phyloP scores from a whole-genome alignment of 2,113 vertebrate species.

The Ramphastos sulfuratus region DNA sequence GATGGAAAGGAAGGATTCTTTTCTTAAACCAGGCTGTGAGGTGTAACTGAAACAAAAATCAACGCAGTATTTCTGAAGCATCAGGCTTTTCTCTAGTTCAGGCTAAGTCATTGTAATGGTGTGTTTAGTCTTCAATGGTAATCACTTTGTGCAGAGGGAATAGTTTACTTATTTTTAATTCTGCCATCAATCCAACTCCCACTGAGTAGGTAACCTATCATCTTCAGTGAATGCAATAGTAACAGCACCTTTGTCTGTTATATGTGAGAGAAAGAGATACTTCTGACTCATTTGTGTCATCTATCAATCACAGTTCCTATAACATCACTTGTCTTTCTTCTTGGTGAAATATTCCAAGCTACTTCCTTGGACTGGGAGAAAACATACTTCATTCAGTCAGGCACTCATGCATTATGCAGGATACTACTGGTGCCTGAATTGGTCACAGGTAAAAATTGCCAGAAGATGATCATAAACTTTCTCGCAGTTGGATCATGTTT shows the following conservation, averaged over 20 bases:
- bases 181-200: not conserved
- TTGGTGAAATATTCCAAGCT: not conserved
- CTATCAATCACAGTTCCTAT: not conserved
- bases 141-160: no score
- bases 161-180: not conserved
- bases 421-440: not conserved
- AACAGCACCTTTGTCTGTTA: not conserved
- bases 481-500: not conserved
- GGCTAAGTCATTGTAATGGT: not conserved
- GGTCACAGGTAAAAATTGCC: not conserved
- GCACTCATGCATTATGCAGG: not conserved
- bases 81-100: not conserved
- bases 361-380: no score
- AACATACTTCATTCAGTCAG: not conserved
- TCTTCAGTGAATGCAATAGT: not conserved
- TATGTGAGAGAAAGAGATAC: not conserved
- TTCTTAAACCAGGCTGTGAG: not conserved
- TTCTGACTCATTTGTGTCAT: not conserved
- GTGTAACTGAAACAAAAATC: no score
- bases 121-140: not conserved
- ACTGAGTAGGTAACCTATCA: not conserved
- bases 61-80: not conserved
- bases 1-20: not conserved
- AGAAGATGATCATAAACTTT: not conserved
- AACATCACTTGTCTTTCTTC: not conserved